phyloP scores from a whole-genome alignment of 2,113 vertebrate genomes.

The Scartelaos histophorus region DNA sequence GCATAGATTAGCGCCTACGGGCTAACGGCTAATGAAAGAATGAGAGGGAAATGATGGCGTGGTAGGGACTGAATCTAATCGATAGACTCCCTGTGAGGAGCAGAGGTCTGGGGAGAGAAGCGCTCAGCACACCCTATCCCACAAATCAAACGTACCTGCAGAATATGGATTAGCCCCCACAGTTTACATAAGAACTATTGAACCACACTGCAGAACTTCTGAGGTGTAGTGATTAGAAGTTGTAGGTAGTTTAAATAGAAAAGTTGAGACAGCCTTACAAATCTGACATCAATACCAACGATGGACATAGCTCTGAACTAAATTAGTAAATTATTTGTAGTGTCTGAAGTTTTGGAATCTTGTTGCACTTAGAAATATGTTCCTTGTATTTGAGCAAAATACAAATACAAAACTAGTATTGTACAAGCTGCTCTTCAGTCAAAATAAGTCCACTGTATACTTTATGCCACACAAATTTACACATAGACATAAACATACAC shows the following conservation, averaged over 20 bases:
- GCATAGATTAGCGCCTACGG: conserved; percentile 75
- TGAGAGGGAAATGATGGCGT: conserved; percentile 63
- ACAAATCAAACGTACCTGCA: conserved; percentile 10
- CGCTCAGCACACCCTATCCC: conserved; percentile 20
- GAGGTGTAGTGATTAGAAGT: background rate
- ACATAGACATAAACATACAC: no score
- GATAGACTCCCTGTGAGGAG: conserved; percentile 63
- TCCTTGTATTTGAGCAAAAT: no score
- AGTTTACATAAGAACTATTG: background rate
- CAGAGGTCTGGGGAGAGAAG: conserved; percentile 35
- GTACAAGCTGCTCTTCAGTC: no score
- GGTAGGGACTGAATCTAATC: conserved; percentile 70
- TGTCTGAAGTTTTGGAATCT: no score
- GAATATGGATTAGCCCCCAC: conserved; percentile 1
- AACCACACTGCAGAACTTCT: background rate
- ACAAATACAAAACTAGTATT: no score
- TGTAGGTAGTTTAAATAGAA: background rate
- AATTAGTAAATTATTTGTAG: no score
- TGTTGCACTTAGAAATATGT: no score
- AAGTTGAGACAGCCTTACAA: background rate
- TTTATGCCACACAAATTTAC: no score
- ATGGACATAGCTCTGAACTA: background rate
- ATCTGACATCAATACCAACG: background rate
- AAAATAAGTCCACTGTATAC: no score
- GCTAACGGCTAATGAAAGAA: conserved; percentile 76